Conservation (phyloP, 2,113 vertebrate species). For the Mustelus asterias region DNA sequence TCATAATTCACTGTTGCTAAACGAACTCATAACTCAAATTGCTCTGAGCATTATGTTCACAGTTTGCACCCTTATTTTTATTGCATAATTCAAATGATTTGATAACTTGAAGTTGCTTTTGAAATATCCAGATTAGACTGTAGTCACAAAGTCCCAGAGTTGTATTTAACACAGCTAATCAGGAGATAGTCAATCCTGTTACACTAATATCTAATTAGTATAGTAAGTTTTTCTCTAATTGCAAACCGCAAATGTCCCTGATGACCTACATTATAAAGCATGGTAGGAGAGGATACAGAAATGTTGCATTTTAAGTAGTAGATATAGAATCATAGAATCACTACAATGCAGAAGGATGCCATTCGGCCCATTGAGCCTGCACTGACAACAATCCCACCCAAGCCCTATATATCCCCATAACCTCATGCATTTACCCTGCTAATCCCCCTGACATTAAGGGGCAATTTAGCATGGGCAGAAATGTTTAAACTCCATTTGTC, state of each 20-base stretch:
- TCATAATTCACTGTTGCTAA: neutral
- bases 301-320: no score
- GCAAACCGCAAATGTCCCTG: neutral
- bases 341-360: no score
- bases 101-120: no score
- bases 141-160: neutral
- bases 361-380: no score
- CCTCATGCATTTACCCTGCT: no score
- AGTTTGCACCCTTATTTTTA: neutral
- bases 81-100: neutral
- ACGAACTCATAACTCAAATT: neutral
- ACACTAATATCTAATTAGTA: neutral
- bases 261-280: neutral
- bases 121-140: no score
- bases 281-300: neutral
- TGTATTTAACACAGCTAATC: neutral
- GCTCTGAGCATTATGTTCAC: neutral
- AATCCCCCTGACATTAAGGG: no score
- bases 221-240: neutral
- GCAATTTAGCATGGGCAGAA: no score
- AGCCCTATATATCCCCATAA: no score
- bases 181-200: neutral
- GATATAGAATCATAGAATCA: no score
- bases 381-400: no score
- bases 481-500: no score